These are phyloP conservation scores for Sciurus niger DNA, from an alignment of 2,113 vertebrate species.

Conservation along the genomic window DNA sequence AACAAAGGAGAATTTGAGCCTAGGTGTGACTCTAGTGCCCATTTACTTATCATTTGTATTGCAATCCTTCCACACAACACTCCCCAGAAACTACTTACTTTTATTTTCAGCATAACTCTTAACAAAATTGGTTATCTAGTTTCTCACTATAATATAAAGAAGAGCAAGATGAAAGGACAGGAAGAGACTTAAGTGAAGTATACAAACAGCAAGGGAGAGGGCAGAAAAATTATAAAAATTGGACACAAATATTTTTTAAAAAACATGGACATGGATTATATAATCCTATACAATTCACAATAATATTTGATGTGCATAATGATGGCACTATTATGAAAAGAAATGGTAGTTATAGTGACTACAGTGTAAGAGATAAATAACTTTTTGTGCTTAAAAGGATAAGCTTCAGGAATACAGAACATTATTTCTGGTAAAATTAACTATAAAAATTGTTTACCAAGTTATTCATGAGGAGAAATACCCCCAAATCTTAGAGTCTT, in stretches of 20 bases:
- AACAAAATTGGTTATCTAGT: slow-evolving; percentile 52
- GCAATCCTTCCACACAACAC: neutral
- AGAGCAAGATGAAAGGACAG: slow-evolving; percentile 59
- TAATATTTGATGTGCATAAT: slow-evolving; percentile 2
- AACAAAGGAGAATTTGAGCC: slow-evolving; percentile 39
- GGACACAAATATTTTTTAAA: neutral
- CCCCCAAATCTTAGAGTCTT: slow-evolving; percentile 20
- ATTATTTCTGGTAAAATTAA: slow-evolving; percentile 59
- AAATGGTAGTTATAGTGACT: neutral
- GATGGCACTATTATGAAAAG: neutral
- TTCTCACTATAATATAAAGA: slow-evolving; percentile 54
- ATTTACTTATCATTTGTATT: slow-evolving; percentile 34
- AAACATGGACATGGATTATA: neutral
- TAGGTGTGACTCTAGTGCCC: neutral
- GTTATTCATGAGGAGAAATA: slow-evolving; percentile 42
- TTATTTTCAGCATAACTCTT: slow-evolving; percentile 59
- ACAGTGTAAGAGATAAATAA: slow-evolving; percentile 21
- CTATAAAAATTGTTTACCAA: slow-evolving; percentile 54
- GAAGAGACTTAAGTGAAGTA: slow-evolving; percentile 47
- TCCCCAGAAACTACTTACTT: slow-evolving; percentile 14
- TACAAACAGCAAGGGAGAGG: neutral
- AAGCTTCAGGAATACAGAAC: slow-evolving; percentile 45
- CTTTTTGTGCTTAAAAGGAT: slow-evolving; percentile 17
- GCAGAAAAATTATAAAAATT: neutral
- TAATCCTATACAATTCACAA: neutral